Base-by-base conservation (phyloP, 2,888 invertebrate species). In the Junonia oenone region DNA sequence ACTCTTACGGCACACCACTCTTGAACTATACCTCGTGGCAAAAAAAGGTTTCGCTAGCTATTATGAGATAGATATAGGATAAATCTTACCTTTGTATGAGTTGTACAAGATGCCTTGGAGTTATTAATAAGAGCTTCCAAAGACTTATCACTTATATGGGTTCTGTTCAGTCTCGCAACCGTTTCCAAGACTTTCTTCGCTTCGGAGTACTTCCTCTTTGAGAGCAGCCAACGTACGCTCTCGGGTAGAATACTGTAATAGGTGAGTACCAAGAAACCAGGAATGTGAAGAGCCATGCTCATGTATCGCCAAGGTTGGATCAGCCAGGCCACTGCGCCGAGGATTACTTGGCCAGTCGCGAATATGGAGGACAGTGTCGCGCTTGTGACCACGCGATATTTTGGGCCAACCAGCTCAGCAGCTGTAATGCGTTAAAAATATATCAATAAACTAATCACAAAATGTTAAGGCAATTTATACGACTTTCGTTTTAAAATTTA, bases 361-460 rank as follows among this genome's bases (percentile, higher is more conserved):
- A 94, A 96, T 79, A 94, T 93, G 13, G 93, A 91, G 6, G 93
- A 91, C n/a, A 93, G 90, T 15, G 93, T 81, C 1, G 94, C 93
- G 53, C 95, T 93, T 2, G 93, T 93, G 14, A 95, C 68, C 0
- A 95, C 94, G 33, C 96, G 91, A 54, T 92, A 92, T 50, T 92
- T 92, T 0, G 94, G 94, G 0, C 95, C 95, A 2, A 95, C 95
- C 61, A 95, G 81, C 75, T 96, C 96, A 55, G 96, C 91, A 43
- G 58, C 63, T 62, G 14, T 45, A 53, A 43, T 4, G 13, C 26
- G 4, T n/a, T 1, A n/a, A n/a, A 33, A n/a, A 33, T 33, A 33
- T 8, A 11, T 26, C 3, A 26, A 26, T 26, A 26, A 26, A n/a
- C n/a, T n/a, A n/a, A n/a, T n/a, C n/a, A n/a, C n/a, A n/a, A n/a